Evolutionary conservation across 2,113 vertebrate genomes (phyloP).

Genomic region (Nothocercus nigrocapillus): DNA sequence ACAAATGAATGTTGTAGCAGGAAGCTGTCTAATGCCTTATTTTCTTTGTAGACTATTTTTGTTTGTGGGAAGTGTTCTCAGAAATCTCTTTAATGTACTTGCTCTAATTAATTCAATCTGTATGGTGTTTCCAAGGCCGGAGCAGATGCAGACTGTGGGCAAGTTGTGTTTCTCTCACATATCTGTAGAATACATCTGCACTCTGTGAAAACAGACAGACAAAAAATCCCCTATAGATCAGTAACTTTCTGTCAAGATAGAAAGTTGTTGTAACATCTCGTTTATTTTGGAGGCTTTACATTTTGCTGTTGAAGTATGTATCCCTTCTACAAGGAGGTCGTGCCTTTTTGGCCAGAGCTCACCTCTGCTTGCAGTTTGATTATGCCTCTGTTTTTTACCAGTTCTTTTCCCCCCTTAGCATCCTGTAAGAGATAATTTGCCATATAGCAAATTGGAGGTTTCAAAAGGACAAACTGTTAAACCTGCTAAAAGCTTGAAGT

Average conservation of each 20-base stretch:
- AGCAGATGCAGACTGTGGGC: not conserved
- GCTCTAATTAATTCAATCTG: not conserved
- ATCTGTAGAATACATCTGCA: not conserved
- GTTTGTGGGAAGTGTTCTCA: not conserved
- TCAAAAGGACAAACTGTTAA: not conserved
- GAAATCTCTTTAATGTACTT: not conserved
- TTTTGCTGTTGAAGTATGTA: not conserved
- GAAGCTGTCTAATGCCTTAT: slow-evolving; percentile 38
- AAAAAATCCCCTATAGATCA: not conserved
- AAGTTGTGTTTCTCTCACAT: not conserved
- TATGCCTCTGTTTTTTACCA: not conserved
- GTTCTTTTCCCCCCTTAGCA: not conserved
- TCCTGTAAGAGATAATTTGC: not conserved
- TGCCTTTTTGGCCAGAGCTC: not conserved
- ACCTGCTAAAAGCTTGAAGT: not conserved
- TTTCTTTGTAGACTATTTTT: slow-evolving; percentile 63
- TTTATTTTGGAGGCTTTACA: not conserved
- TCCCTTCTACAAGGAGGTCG: not conserved
- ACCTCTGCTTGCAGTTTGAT: not conserved
- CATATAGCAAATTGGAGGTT: not conserved
- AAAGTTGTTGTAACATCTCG: not conserved
- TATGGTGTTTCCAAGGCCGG: not conserved
- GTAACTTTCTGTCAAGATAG: not conserved
- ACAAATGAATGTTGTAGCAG: slow-evolving; percentile 43
- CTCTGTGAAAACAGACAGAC: not conserved